phyloP scores from a whole-genome alignment of 2,113 vertebrate genomes.

The mouse (Mus musculus) region DNA sequence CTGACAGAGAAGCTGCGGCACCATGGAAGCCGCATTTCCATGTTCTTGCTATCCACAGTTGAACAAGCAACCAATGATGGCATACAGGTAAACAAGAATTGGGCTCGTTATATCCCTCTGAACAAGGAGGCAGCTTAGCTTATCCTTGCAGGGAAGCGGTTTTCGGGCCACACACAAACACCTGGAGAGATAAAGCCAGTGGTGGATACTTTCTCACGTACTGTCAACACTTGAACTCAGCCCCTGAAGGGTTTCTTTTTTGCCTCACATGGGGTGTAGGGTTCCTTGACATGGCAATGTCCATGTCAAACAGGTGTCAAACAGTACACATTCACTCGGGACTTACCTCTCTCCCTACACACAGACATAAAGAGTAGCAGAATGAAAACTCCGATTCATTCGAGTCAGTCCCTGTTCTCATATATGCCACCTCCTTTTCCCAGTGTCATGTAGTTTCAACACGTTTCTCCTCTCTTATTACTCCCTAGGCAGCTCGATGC shows the following conservation, averaged over 20 bases:
- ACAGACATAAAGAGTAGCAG: not conserved
- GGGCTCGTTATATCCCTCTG: not conserved
- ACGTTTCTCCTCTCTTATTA: not conserved
- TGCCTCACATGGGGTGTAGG: not conserved
- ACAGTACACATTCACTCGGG: not conserved
- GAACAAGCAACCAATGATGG: not conserved
- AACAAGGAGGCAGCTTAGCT: too few relatives aligned
- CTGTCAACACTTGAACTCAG: not conserved
- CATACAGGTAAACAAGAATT: not conserved
- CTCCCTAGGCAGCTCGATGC: not conserved
- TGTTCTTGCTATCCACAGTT: not conserved
- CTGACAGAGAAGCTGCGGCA: not conserved
- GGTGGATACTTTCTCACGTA: not conserved
- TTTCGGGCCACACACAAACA: not conserved
- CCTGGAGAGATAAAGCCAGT: not conserved
- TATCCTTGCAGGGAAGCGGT: not conserved
- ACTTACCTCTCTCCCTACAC: not conserved
- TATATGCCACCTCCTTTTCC: not conserved
- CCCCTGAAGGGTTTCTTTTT: too few relatives aligned
- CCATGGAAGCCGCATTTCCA: not conserved
- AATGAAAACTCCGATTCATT: not conserved
- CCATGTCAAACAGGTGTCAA: not conserved
- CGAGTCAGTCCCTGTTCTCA: not conserved
- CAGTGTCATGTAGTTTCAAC: not conserved
- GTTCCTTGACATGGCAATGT: not conserved